Evolutionary conservation across 2,888 invertebrate species (phyloP), one percentile per base, ranked within the genome.

Genomic region (Rhagium mordax): DNA sequence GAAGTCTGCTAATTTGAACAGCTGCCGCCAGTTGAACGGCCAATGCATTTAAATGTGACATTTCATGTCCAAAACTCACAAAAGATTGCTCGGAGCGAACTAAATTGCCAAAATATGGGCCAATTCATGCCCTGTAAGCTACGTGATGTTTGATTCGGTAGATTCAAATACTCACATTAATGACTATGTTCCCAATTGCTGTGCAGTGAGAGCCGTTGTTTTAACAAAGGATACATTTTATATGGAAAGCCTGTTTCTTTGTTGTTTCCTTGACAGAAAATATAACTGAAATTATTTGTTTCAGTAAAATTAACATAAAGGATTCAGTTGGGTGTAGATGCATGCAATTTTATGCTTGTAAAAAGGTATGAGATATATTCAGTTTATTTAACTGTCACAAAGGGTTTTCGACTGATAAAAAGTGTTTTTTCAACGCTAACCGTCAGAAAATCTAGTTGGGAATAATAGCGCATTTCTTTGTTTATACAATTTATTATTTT

Each of bases 31-130:
- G 55, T 77, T 74, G 81, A 83, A 85, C 85, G 83, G 78, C 83
- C 85, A 86, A 86, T 86, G 86, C 85, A 86, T 86, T 86, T 85
- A 86, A 86, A 86, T 86, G 86, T 84, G 82, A 80, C 83, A 85
- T 85, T 86, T 85, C 79, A 75, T 81, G 78, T 80, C 75, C 76
- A 75, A 82, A 81, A 83, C 73, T 81, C 80, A 75, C 78, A 79
- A 81, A 83, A 81, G 81, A 81, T 81, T 78, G 80, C 74, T 74
- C 59, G 51, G 68, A 71, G 53, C 20, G 8, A 47, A 47, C 47
- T 20, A n/a, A 47, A 61, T 47, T 20, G 48, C 21, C 61, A 47
- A 61, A 61, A 61, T 61, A 47, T 47, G 47, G 15, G 13, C 59
- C 18, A 13, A 8, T 33, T 33, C 59, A 24, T 29, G 27, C 57